Evolutionary conservation across 2,797 vertebrate species (phyloP), one percentile per base, ranked within the genome.

Genomic region (Trachurus trachurus): DNA sequence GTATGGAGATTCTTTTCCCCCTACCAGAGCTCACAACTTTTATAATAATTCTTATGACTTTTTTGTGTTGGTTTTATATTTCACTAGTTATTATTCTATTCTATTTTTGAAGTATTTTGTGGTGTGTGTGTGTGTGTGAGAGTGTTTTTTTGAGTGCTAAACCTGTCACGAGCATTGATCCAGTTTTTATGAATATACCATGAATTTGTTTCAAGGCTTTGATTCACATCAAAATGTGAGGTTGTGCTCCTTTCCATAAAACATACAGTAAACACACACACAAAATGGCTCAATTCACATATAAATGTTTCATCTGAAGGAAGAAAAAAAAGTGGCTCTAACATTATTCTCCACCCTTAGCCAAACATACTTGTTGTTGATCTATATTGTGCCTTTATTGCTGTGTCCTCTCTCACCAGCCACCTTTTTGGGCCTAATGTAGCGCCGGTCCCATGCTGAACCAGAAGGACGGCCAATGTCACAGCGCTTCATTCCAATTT

Each of bases 391-490:
- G 53, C 50, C 64, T 39, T 19, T 40, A 59, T 37, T 19, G 17
- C 47, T 72, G 21, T 26, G 42, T 64, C 56, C 34, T n/a, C 52
- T 53, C 26, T 80, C 60, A 58, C 19, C 37, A 34, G 39, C 60
- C 45, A 63, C 71, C 77, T 64, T 54, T 54, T 64, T 66, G 37
- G 42, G 76, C 60, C 76, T 74, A 78, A 64, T 58, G 61, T 78
- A 74, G 71, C 5, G 1, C 22, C 29, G 69, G 58, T 79, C 76
- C 83, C 76, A 66, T 39, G 66, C 81, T 86, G 63, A 83, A 87
- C 70, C 84, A 83, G 81, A 90, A 92, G 87, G 90, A 87, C 85
- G 54, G 68, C 37, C 82, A 91, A 87, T 88, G 88, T 91, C 88
- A 85, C 80, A 79, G 77, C 17, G 21, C 76, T 82, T 87, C 78